A percentile compares a stretch with the other conserved stretches of the same genome.
Evolutionary conservation across 2,113 vertebrate genomes (phyloP).

Genomic region (Dissostichus mawsoni): DNA sequence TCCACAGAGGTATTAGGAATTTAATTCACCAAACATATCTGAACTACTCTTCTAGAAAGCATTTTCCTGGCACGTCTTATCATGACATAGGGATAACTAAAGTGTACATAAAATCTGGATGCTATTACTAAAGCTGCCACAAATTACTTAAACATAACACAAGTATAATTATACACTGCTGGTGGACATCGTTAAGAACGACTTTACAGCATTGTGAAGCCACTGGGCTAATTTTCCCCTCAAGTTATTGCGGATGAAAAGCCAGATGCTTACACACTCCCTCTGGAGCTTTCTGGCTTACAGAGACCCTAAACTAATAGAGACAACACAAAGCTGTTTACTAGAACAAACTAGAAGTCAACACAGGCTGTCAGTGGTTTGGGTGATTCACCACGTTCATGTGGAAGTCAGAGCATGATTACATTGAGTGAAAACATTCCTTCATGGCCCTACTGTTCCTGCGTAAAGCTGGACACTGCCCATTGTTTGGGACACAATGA

Average conservation of each 20-base stretch:
- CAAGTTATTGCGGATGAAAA: constrained; percentile 60
- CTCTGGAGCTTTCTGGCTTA: constrained; percentile 74
- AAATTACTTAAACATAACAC: not conserved
- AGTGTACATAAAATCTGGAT: not conserved
- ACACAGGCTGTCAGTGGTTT: constrained; percentile 71
- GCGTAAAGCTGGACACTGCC: constrained; percentile 28
- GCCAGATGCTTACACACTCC: constrained; percentile 57
- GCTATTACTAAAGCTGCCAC: not conserved
- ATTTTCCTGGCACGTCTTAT: not conserved
- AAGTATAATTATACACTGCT: too few relatives aligned
- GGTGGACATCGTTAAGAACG: too few relatives aligned
- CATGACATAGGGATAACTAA: too few relatives aligned
- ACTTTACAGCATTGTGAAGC: not conserved
- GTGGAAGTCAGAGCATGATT: constrained; percentile 60
- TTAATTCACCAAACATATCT: not conserved
- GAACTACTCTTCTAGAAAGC: not conserved
- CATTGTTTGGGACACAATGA: constrained; percentile 58
- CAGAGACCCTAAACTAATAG: constrained; percentile 54
- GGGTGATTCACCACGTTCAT: constrained; percentile 69
- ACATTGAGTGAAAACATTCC: constrained; percentile 68
- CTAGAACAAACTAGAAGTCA: constrained; percentile 75
- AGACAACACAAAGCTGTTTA: constrained; percentile 78
- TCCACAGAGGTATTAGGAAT: constrained; percentile 91
- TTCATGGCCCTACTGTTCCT: constrained; percentile 45
- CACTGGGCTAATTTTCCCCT: constrained; percentile 26